Percentiles rank a stretch among this genome's conserved stretches.
Evolutionary conservation across 2,113 vertebrate species (phyloP).

Genomic region (Polypterus bichir): DNA sequence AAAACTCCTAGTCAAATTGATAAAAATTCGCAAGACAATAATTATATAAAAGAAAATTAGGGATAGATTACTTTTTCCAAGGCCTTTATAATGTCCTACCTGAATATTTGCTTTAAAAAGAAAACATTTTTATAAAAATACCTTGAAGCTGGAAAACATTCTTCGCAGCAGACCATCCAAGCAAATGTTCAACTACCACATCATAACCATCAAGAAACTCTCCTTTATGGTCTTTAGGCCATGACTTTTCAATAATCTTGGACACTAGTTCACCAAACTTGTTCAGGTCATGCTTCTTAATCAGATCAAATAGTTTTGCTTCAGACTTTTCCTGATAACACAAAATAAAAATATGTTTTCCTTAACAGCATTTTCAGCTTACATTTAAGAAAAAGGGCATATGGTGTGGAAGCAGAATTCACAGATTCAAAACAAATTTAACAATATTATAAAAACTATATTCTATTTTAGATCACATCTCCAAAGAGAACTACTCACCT

Average conservation of each 20-base stretch:
- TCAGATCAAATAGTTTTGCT: conserved; percentile 33
- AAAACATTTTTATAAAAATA: conserved; percentile 21
- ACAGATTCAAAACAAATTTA: too few species aligned
- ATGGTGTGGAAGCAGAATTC: too few species aligned
- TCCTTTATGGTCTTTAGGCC: conserved; percentile 44
- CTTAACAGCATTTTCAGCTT: too few species aligned
- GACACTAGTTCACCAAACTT: conserved; percentile 69
- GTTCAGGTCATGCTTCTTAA: conserved; percentile 17
- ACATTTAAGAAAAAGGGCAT: too few species aligned
- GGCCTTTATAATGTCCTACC: too few species aligned
- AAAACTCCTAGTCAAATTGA: too few species aligned
- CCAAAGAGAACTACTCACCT: too few species aligned
- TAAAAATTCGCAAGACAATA: too few species aligned
- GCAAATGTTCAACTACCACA: conserved; percentile 51
- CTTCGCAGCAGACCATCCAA: conserved; percentile 58
- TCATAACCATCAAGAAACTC: conserved; percentile 24
- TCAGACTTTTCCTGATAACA: conserved; percentile 40
- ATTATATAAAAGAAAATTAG: too few species aligned
- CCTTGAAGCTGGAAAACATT: conserved; percentile 59
- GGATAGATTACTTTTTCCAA: too few species aligned
- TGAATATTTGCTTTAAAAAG: background rate
- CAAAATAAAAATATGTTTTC: background rate
- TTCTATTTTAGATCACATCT: too few species aligned
- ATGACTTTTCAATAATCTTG: conserved; percentile 62
- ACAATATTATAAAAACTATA: too few species aligned